Evolutionary conservation across 2,888 invertebrate genomes (phyloP).

Genomic region (Lathronympha strigana): DNA sequence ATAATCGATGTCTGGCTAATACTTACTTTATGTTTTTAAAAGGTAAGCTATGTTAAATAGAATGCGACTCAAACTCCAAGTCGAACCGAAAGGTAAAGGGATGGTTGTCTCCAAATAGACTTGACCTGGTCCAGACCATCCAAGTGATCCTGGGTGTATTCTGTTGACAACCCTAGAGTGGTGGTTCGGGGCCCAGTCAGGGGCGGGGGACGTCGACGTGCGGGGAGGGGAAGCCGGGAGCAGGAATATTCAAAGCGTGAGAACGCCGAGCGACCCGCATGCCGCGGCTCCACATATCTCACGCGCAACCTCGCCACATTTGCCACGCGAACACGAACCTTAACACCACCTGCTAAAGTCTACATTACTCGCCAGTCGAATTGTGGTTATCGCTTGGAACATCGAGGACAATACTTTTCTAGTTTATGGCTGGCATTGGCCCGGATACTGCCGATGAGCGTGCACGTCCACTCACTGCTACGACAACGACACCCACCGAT

Average conservation of each 20-base stretch:
- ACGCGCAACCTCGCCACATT: conserved; percentile 75
- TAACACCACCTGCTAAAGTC: conserved; percentile 58
- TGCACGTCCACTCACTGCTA: conserved; percentile 70
- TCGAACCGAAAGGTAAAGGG: background rate
- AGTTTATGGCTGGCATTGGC: conserved; percentile 83
- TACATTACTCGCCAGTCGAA: conserved; percentile 52
- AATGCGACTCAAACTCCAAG: background rate
- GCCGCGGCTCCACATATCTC: conserved; percentile 83
- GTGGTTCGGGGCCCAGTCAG: conserved; percentile 51
- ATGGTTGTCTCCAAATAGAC: background rate
- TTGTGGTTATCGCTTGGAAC: conserved; percentile 79
- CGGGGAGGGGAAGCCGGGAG: conserved; percentile 65
- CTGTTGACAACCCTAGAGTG: conserved; percentile 43
- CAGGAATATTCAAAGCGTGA: conserved; percentile 84
- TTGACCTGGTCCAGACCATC: background rate
- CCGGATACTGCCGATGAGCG: conserved; percentile 79
- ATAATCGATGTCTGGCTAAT: too few species aligned
- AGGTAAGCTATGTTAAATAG: too few species aligned
- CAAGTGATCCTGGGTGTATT: conserved; percentile 7
- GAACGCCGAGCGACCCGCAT: conserved; percentile 83
- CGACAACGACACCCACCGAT: conserved; percentile 33
- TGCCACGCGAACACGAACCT: conserved; percentile 58
- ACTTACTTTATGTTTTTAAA: too few species aligned
- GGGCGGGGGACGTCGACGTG: conserved; percentile 49
- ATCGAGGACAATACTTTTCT: conserved; percentile 84